Conservation (phyloP, 2,113 vertebrate species). For the Melierax canorus region DNA sequence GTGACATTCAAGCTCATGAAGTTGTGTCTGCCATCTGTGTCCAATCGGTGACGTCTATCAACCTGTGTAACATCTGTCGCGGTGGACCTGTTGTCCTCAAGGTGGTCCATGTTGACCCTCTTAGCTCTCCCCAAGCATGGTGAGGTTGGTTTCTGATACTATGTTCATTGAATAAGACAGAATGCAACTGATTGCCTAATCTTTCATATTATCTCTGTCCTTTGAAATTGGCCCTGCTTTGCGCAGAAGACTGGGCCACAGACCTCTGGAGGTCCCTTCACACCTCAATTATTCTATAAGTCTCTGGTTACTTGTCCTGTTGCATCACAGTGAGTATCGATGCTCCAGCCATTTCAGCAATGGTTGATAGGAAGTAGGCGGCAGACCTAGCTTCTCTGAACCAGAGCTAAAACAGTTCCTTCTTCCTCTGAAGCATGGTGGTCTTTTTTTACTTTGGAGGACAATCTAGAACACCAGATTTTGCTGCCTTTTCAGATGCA, state of each 20-base stretch:
- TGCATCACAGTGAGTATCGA: background rate
- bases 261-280: background rate
- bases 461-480: background rate
- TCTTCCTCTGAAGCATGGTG: background rate
- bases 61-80: background rate
- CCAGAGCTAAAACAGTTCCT: background rate
- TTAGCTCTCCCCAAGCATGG: background rate
- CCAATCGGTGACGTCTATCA: background rate
- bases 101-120: background rate
- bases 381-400: background rate
- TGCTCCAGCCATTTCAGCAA: background rate
- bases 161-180: background rate
- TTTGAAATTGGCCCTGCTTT: background rate
- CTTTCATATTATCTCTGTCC: background rate
- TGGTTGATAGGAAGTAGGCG: background rate
- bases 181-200: background rate
- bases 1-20: background rate
- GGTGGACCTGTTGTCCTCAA: background rate
- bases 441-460: background rate
- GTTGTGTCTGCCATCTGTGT: background rate
- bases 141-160: background rate
- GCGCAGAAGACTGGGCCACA: background rate
- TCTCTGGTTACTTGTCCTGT: background rate
- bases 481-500: background rate
- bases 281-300: background rate